Evolutionary conservation across 2,888 invertebrate species (phyloP).

Genomic region (Eurytoma adleriae): DNA sequence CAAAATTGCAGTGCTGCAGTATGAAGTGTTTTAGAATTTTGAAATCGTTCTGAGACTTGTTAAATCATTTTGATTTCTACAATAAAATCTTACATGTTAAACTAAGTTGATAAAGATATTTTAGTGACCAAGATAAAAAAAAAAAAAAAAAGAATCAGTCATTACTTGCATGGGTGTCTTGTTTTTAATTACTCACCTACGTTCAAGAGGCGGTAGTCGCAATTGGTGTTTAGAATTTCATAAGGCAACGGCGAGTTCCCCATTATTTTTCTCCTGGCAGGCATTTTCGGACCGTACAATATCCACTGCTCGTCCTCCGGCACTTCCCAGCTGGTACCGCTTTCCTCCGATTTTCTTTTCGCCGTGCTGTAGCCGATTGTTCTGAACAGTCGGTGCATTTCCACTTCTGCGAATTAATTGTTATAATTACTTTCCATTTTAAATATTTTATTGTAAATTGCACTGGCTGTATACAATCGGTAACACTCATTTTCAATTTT

Average conservation of each 20-base stretch:
- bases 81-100: conserved; percentile 6
- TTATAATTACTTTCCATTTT: not conserved
- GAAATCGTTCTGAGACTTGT: not conserved
- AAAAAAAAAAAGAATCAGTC: not conserved
- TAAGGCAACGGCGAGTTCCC: conserved; percentile 80
- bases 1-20: too few relatives aligned
- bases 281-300: conserved; percentile 78
- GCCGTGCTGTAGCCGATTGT: conserved; percentile 80
- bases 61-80: not conserved
- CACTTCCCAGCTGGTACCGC: conserved; percentile 72
- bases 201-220: conserved; percentile 80
- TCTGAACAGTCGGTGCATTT: conserved; percentile 80
- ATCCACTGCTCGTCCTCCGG: conserved; percentile 78
- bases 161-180: not conserved
- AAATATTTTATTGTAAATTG: not conserved
- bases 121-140: not conserved
- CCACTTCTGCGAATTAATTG: conserved; percentile 77
- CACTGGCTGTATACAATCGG: not conserved
- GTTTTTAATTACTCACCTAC: conserved; percentile 68
- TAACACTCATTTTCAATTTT: not conserved
- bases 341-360: conserved; percentile 72
- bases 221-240: conserved; percentile 79
- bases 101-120: not conserved
- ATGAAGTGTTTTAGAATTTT: not conserved
- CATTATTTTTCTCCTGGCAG: conserved; percentile 79